Base-by-base conservation (phyloP, 2,113 vertebrate species). In the Osmerus mordax region DNA sequence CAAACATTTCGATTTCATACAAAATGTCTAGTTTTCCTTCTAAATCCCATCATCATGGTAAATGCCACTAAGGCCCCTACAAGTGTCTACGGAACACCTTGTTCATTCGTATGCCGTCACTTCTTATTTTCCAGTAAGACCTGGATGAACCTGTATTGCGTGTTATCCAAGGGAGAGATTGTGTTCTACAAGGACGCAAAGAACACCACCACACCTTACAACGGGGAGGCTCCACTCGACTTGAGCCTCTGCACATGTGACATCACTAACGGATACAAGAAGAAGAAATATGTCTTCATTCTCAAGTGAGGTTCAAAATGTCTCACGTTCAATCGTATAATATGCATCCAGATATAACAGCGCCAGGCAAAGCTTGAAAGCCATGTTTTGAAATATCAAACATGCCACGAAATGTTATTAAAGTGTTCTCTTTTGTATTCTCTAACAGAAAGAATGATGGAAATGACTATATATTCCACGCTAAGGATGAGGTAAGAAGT, bases 221-320 rank as follows among this genome's bases (percentile, higher is more conserved):
- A 97, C 0, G 94, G 91, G 9, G 96, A 97, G 88, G 88, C 93
- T 70, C 90, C 94, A 0, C 89, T 96, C 65, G 92, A 92, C 76
- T 89, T 97, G 41, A 81, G 86, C 73, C 89, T 87, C 75, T 94
- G 94, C 69, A 87, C 89, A 21, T 95, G 94, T 75, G 94, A 94
- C 32, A 93, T 95, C 18, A 94, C 96, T 11, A 86, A 93, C 14
- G 95, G 95, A 64, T 97, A 97, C 83, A 95, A 95, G 81, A 97
- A 97, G 81, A 95, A 96, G 87, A 97, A 96, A 81, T 94, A 95
- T 1, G 96, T 97, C 87, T 97, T 97, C 88, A 94, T 96, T 81
- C 89, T 97, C 25, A 87, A 94, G 96, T 97, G 90, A 77, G 32
- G 12, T 29, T 56, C 21, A 8, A 56, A 11, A 58, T 56, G 54